These are phyloP conservation scores for Aleiodes alternator DNA, from an alignment of 2,888 invertebrate species.

Conservation along the genomic window DNA sequence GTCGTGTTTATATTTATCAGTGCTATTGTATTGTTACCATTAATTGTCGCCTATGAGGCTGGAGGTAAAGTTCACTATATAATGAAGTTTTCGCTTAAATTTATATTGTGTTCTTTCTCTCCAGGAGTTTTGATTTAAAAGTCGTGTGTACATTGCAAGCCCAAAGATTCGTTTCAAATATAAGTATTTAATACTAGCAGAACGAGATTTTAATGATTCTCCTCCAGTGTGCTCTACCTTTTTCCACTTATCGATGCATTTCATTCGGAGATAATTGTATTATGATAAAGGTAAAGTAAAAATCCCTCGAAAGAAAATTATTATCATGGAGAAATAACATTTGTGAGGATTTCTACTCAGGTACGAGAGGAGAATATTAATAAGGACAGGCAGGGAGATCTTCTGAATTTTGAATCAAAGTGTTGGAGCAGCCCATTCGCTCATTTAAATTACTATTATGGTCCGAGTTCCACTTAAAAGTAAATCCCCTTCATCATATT, in stretches of 20 bases:
- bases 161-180: no score
- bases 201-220: constrained; percentile 59
- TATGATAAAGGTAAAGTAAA: constrained; percentile 65
- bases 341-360: constrained; percentile 53
- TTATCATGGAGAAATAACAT: constrained; percentile 19
- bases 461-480: constrained; percentile 70
- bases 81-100: constrained; percentile 48
- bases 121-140: constrained; percentile 14
- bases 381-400: constrained; percentile 67
- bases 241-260: constrained; percentile 67
- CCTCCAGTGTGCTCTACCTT: constrained; percentile 70
- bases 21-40: constrained; percentile 58
- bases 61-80: constrained; percentile 67
- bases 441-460: constrained; percentile 66
- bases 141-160: constrained; percentile 5
- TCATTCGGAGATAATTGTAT: constrained; percentile 67
- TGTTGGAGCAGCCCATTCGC: constrained; percentile 67
- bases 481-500: constrained; percentile 39
- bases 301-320: not conserved
- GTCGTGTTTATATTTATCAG: constrained; percentile 56
- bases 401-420: constrained; percentile 66
- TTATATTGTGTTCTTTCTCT: constrained; percentile 52
- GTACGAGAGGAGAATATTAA: constrained; percentile 68
- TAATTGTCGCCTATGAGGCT: constrained; percentile 62
- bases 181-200: constrained; percentile 50